Base-by-base conservation (phyloP, 2,797 vertebrate species). In the Cynopterus sphinx region DNA sequence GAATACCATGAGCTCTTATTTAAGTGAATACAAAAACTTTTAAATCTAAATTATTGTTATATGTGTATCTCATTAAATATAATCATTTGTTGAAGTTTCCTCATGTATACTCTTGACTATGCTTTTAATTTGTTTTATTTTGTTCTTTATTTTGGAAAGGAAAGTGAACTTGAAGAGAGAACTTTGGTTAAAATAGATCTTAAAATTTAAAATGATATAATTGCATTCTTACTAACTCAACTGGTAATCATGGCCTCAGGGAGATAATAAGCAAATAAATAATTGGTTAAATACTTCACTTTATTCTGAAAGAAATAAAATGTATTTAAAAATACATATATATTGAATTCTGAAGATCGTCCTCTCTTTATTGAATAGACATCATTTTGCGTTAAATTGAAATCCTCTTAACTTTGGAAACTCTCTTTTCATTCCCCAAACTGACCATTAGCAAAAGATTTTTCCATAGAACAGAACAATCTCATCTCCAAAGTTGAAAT, bases 131-230 rank as follows among this genome's bases (percentile, higher is more conserved):
- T 70, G 1, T 70, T 79, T 22, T 61, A n/a, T 70, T 90, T 81
- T 87, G 9, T 3, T 94, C 63, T 82, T 89, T 89, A 84, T 43
- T 79, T 78, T 87, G 36, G 88, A 93, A 79, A 75, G 36, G 6
- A 55, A 31, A 61, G 28, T 41, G 22, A 90, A 91, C 1, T 41
- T 49, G 10, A 82, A 84, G 22, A 39, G 55, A n/a, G 36, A 74
- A 92, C 6, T 46, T 79, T 84, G 59, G 16, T 39, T 71, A 36
- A 36, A 79, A 61, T 26, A 12, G 16, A 73, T 4, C 13, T 15
- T 83, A 33, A 6, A 73, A 57, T 61, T 57, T 65, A 74, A 85
- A 94, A 33, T 75, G 15, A 28, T n/a, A 70, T 2, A 16, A 31
- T 28, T 77, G 5, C 2, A 10, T 41, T 41, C 15, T 53, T 53